These are phyloP conservation scores for Siniperca undulata DNA, from an alignment of 2,797 vertebrate species.

Conservation along the genomic window DNA sequence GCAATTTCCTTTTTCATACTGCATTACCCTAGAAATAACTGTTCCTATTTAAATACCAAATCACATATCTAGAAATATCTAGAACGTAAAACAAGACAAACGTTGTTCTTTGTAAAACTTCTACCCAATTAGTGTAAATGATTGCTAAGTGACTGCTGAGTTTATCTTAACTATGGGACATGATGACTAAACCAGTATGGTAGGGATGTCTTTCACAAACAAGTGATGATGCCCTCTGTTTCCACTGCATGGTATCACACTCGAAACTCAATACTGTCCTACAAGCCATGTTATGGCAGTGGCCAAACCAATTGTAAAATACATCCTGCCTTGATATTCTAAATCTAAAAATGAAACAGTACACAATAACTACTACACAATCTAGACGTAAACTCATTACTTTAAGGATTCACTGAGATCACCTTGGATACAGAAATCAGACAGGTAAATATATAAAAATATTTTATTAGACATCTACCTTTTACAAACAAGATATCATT, in stretches of 20 bases:
- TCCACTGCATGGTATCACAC: constrained; percentile 27
- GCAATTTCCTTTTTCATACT: background rate
- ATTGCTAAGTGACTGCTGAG: background rate
- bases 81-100: background rate
- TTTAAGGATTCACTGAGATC: background rate
- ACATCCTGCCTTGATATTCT: background rate
- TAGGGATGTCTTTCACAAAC: background rate
- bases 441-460: constrained; percentile 82
- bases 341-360: background rate
- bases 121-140: background rate
- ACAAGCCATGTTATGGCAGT: background rate
- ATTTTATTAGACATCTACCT: constrained; percentile 86
- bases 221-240: constrained; percentile 24
- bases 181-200: background rate
- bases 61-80: background rate
- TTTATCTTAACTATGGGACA: background rate
- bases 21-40: background rate
- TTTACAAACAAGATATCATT: constrained; percentile 69
- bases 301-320: background rate
- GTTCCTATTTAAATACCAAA: background rate
- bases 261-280: background rate
- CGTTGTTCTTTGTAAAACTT: background rate
- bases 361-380: background rate
- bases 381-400: background rate
- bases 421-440: constrained; percentile 6